Conservation (phyloP, 2,888 invertebrate species). For the Hofmannophila pseudospretella region DNA sequence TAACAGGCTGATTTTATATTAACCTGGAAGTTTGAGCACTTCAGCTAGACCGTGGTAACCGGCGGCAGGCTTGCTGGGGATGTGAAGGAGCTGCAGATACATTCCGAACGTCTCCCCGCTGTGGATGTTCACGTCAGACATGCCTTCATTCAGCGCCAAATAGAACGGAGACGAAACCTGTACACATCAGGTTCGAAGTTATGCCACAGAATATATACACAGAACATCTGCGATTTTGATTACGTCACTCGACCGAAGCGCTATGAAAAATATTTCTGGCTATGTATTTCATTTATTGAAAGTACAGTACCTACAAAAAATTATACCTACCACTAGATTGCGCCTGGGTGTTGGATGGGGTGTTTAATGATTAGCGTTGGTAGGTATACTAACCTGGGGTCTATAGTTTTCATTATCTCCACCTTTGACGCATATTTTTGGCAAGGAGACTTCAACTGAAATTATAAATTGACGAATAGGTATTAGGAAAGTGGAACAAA, state of each 20-base stretch:
- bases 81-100: conserved; percentile 74
- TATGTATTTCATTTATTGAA: neutral
- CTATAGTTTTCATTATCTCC: conserved; percentile 79
- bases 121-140: conserved; percentile 79
- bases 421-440: conserved; percentile 78
- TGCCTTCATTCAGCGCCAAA: conserved; percentile 81
- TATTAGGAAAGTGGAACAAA: too few species aligned
- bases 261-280: too few species aligned
- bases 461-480: too few species aligned
- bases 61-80: conserved; percentile 81
- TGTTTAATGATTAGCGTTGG: too few species aligned
- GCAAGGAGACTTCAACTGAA: conserved; percentile 83
- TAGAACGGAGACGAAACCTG: conserved; percentile 81
- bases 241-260: too few species aligned
- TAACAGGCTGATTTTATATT: too few species aligned
- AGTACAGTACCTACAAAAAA: neutral
- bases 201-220: too few species aligned
- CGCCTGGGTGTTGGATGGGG: too few species aligned
- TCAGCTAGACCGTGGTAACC: conserved; percentile 77
- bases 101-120: conserved; percentile 63
- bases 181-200: neutral
- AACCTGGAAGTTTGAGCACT: conserved; percentile 60
- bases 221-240: too few species aligned
- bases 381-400: conserved; percentile 76
- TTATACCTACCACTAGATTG: too few species aligned